Base-by-base conservation (phyloP, 1,140 invertebrate species). In the Drosophila suzukii region DNA sequence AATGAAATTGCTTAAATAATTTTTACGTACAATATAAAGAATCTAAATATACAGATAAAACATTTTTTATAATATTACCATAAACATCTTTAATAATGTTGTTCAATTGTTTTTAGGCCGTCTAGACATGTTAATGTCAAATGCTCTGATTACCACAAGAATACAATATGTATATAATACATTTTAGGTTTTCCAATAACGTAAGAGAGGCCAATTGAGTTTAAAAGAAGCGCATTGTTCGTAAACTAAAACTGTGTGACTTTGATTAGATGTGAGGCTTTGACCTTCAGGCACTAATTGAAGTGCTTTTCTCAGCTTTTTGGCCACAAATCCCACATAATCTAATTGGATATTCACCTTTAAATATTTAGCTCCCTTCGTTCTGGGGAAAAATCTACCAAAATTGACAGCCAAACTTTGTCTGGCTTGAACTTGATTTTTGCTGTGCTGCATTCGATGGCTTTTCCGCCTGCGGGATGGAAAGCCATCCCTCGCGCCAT, bases 391-490 rank as follows among this genome's bases (percentile, higher is more conserved):
- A 30, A 62, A 32, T 58, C 30, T 12, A 58, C 17, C 30, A 12
- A 30, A 66, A 68, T 67, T 67, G 46, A 30, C 65, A 51, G 60
- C 5, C 38, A 13, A 65, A 67, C 43, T 44, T 67, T 43, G 46
- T 49, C 15, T 66, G 38, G 6, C 60, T 46, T 53, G 60, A 68
- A 67, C 60, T 67, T 67, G 65, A 67, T 65, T 51, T 65, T 51
- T 6, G 17, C 20, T 30, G n/a, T 60, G 41, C 65, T 68, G 65
- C 65, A 68, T 38, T 68, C 38, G 61, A 65, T 66, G 65, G 47
- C 20, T 68, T 68, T 68, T 68, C 47, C 60, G 47, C 46, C 47
- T 12, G 60, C 46, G 47, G 61, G 30, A 3, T 27, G 27, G 27
- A 5, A 44, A 30, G 8, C n/a, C 24, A n/a, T 5, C 57, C 57